Base-by-base conservation (phyloP, 2,797 vertebrate genomes). In the Echeneis naucrates region DNA sequence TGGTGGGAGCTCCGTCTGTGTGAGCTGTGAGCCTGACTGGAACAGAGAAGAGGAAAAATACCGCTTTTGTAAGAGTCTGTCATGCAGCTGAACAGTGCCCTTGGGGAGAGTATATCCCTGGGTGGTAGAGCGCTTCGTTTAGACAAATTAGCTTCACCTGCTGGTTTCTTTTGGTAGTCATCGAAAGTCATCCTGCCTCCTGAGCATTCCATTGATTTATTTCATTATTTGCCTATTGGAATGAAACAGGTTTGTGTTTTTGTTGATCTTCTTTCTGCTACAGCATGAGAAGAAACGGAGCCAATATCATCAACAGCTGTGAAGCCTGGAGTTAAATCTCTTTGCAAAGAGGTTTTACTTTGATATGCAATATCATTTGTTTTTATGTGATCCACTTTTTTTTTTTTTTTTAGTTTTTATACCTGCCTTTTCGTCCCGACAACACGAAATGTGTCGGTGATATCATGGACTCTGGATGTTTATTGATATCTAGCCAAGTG, bases 91-190 rank as follows among this genome's bases (percentile, higher is more conserved):
- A 13, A 7, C 42, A 6, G 13, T 6, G 7, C 10, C n/a, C 17
- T 61, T 53, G 27, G 71, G 38, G 37, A 50, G 35, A 68, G 17
- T 38, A 57, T 14, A 38, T 68, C 44, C 27, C 24, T 21, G 26
- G 48, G 63, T 56, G 47, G 51, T 21, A 23, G 47, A 77, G 74
- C 59, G 50, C 68, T 70, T 68, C 16, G 45, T 24, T 60, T 8
- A 4, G 38, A 64, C 57, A 27, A 63, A 68, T 69, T 51, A 69
- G 35, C 67, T 26, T 56, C 57, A 53, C 38, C 35, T 51, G 47
- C 19, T 23, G 67, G 17, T 58, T 60, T 35, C 60, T 67, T 67
- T 72, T 77, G 1, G 23, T 27, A 55, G 27, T 53, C 32, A 30
- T 35, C 1, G 16, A 23, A 58, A 2, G 47, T 55, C 27, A 11